These are phyloP conservation scores for Strix occidentalis DNA, from an alignment of 2,797 vertebrate genomes.

Conservation along the genomic window DNA sequence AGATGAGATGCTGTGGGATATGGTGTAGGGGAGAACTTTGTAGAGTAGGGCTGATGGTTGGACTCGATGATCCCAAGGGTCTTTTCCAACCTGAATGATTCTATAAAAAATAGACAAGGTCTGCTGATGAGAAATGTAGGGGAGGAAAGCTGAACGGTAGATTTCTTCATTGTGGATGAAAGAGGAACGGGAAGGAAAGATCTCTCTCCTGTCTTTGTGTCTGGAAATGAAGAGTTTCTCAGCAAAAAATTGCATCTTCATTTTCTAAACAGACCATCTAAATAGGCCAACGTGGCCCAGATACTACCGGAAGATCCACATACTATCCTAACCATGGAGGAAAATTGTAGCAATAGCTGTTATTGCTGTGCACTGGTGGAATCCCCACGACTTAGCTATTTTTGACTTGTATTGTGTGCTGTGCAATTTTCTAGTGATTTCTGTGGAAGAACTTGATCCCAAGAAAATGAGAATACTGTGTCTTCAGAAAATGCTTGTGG, in stretches of 20 bases:
- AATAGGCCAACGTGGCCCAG: background rate
- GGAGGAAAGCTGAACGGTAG: background rate
- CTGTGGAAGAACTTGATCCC: background rate
- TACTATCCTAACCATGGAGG: background rate
- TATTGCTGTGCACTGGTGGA: background rate
- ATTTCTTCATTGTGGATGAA: background rate
- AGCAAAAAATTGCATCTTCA: background rate
- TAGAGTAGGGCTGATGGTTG: no score
- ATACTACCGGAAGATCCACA: background rate
- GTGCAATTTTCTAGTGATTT: background rate
- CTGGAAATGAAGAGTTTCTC: background rate
- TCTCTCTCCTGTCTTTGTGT: background rate
- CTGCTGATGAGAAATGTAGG: background rate
- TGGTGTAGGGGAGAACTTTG: no score
- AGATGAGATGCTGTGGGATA: no score
- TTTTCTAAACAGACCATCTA: background rate
- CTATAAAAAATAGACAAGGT: background rate
- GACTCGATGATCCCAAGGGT: no score
- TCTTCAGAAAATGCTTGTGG: background rate
- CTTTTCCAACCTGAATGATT: no score
- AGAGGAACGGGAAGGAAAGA: background rate
- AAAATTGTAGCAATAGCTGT: background rate
- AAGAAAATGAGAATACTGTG: background rate
- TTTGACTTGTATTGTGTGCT: background rate
- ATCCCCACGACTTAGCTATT: background rate